Conservation (phyloP, 1,140 invertebrate species). For the Neuroterus valhalla region DNA sequence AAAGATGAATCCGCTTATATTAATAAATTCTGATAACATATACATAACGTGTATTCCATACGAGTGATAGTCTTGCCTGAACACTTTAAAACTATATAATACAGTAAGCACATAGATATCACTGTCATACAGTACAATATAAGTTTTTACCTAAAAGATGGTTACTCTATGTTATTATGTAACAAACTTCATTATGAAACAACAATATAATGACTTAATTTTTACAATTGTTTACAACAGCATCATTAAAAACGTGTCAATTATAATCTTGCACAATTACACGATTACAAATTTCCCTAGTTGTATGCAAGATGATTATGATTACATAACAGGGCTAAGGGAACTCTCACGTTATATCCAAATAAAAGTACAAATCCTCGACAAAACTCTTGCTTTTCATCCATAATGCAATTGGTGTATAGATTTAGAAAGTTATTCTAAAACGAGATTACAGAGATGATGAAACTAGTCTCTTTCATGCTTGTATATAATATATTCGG, state of each 20-base stretch:
- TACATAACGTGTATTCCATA: conserved; percentile 62
- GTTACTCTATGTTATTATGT: conserved; percentile 61
- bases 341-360: conserved; percentile 3
- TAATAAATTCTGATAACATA: conserved; percentile 62
- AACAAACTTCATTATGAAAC: conserved; percentile 66
- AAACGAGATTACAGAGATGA: neutral
- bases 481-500: neutral
- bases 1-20: conserved; percentile 62
- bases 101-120: conserved; percentile 71
- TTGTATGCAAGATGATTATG: neutral
- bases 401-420: conserved; percentile 23
- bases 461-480: neutral
- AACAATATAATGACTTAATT: conserved; percentile 60
- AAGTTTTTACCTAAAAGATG: conserved; percentile 51
- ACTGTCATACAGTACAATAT: conserved; percentile 68
- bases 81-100: conserved; percentile 70
- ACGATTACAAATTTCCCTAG: conserved; percentile 25
- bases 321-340: conserved; percentile 16
- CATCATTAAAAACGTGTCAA: conserved; percentile 59
- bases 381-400: conserved; percentile 3
- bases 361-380: neutral
- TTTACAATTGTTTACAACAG: conserved; percentile 68
- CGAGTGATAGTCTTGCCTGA: conserved; percentile 56
- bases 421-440: conserved; percentile 15
- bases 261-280: conserved; percentile 38